Conservation (phyloP, 2,113 vertebrate genomes). For the Hyperopisus bebe region DNA sequence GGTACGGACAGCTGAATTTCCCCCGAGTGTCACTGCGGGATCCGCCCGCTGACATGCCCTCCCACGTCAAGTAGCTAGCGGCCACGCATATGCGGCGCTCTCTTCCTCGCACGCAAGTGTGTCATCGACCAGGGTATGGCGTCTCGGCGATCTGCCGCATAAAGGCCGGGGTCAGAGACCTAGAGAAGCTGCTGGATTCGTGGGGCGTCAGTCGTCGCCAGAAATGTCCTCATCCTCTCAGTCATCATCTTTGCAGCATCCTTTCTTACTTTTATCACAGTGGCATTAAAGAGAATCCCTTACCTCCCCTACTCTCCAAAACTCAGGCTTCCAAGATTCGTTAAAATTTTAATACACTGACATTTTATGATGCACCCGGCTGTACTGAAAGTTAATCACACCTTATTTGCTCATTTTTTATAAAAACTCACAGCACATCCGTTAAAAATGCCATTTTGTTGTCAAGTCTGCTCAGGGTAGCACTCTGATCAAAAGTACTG, state of each 20-base stretch:
- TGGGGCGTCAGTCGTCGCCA: not conserved
- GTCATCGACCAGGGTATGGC: not conserved
- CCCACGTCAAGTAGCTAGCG: not conserved
- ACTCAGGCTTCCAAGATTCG: not conserved
- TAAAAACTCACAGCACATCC: not conserved
- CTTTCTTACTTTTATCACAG: not conserved
- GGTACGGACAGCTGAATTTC: not conserved
- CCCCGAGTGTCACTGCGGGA: not conserved
- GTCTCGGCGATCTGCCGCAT: not conserved
- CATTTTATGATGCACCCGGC: not conserved
- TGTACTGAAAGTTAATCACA: not conserved
- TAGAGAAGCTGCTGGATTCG: not conserved
- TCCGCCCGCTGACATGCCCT: not conserved
- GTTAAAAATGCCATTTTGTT: not conserved
- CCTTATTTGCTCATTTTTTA: not conserved
- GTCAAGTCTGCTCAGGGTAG: conserved; percentile 1
- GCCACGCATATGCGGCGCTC: not conserved
- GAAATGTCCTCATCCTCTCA: not conserved
- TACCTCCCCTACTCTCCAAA: not conserved
- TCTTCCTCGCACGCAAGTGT: not conserved
- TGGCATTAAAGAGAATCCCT: not conserved
- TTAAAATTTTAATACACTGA: not conserved
- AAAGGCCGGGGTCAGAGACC: not conserved
- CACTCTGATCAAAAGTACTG: not conserved
- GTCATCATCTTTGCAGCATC: not conserved